Percentiles rank a stretch among this genome's conserved stretches.
Conservation (phyloP, 2,888 invertebrate species). For the Drosophila sordidula region DNA sequence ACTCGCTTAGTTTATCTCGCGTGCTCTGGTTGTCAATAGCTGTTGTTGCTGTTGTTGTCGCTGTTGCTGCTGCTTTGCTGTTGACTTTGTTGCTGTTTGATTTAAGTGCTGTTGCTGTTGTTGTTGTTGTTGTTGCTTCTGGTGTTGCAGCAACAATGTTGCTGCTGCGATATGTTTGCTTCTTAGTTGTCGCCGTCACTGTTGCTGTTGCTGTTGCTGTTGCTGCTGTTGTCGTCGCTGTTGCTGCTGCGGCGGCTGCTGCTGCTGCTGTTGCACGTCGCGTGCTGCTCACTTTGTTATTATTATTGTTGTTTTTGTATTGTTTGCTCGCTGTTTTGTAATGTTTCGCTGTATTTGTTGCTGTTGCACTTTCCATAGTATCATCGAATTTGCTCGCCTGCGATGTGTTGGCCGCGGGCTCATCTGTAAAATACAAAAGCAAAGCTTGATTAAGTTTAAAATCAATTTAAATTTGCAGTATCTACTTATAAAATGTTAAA, state of each 20-base stretch:
- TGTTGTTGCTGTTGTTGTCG: conserved; percentile 47
- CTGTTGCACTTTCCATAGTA: conserved; percentile 81
- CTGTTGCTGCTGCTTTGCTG: conserved; percentile 42
- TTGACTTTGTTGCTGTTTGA: conserved; percentile 48
- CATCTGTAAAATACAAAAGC: conserved; percentile 72
- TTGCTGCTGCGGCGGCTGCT: conserved; percentile 48
- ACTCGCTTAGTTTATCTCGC: conserved; percentile 51
- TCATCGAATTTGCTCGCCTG: conserved; percentile 64
- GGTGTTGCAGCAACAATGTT: conserved; percentile 48
- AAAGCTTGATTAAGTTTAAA: conserved; percentile 7
- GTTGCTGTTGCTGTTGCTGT: conserved; percentile 38
- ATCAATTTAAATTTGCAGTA: neutral
- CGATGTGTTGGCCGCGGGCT: conserved; percentile 79
- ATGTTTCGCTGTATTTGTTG: conserved; percentile 66
- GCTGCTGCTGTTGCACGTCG: conserved; percentile 66
- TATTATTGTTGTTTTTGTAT: conserved; percentile 60
- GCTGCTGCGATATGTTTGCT: conserved; percentile 79
- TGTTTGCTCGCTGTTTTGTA: conserved; percentile 70
- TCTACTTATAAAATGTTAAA: too few species aligned
- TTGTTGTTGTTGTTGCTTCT: conserved; percentile 50
- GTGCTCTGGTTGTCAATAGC: conserved; percentile 47
- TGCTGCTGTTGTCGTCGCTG: conserved; percentile 45
- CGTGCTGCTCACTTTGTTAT: conserved; percentile 62
- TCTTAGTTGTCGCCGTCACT: conserved; percentile 62
- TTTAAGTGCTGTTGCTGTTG: conserved; percentile 51